These are phyloP conservation scores for Felis catus DNA, from an alignment of 2,113 vertebrate species.

Conservation along the genomic window F.catus_Fca126_mat1.0 CM031418.1:97935501-97936000, in stretches of 20 bases:
- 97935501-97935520: conserved; percentile 63
- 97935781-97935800: neutral
- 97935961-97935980: neutral
- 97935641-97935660: conserved; percentile 53
- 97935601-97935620: conserved; percentile 45
- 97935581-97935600: conserved; percentile 74
- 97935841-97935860: neutral
- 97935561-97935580: conserved; percentile 68
- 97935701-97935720: conserved; percentile 6
- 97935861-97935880: neutral
- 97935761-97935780: neutral
- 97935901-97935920: neutral
- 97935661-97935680: conserved; percentile 49
- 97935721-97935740: neutral
- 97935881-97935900: neutral
- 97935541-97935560: conserved; percentile 60
- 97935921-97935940: neutral
- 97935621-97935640: conserved; percentile 47
- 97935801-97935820: neutral
- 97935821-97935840: neutral
- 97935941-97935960: neutral
- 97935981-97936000: neutral
- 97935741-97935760: neutral
- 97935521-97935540: conserved; percentile 67
- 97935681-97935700: conserved; percentile 46